Evolutionary conservation across 2,113 vertebrate species (phyloP).

Genomic region (Dermatemys mawii): DNA sequence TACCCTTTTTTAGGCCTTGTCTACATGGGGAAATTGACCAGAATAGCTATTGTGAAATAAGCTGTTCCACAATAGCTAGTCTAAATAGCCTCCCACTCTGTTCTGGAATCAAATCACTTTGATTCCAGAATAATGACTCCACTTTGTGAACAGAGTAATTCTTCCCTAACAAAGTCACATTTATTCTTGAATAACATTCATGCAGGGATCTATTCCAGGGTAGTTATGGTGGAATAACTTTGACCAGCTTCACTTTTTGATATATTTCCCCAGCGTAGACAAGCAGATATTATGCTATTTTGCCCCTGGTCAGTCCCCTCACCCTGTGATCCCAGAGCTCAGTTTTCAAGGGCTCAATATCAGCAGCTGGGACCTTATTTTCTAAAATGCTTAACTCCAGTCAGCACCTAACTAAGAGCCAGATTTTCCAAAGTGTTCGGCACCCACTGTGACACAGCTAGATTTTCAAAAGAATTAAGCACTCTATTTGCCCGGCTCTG

Average conservation of each 20-base stretch:
- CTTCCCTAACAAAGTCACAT: not conserved
- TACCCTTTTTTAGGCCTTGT: not conserved
- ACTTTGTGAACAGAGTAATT: not conserved
- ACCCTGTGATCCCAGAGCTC: not conserved
- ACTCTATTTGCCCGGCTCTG: not conserved
- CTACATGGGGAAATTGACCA: not conserved
- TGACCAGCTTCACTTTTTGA: too few species aligned
- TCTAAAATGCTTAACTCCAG: not conserved
- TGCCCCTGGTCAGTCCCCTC: not conserved
- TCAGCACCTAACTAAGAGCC: not conserved
- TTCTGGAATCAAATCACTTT: not conserved
- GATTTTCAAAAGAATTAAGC: constrained; percentile 13
- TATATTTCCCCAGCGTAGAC: not conserved
- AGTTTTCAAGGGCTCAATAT: not conserved
- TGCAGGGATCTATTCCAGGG: not conserved
- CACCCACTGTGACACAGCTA: not conserved
- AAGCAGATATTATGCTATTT: not conserved
- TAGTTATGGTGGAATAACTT: rapidly evolving
- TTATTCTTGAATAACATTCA: not conserved
- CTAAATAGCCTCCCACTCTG: not conserved
- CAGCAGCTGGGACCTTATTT: not conserved
- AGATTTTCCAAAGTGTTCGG: rapidly evolving
- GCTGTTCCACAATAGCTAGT: not conserved
- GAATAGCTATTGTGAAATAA: not conserved
- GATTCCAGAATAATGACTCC: not conserved